Conservation (phyloP, 2,888 invertebrate genomes). For the Melanophora roralis region DNA sequence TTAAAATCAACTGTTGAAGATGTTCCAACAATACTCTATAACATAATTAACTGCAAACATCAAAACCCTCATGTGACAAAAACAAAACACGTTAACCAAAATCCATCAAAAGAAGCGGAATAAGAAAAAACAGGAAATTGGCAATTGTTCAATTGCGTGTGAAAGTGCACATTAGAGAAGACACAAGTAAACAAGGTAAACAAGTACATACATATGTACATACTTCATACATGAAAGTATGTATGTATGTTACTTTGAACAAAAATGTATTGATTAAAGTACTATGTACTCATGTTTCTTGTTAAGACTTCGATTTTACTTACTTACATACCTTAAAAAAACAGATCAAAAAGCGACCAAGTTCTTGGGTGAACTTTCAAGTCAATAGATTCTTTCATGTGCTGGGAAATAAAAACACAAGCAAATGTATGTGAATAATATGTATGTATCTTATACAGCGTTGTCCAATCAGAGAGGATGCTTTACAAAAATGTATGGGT, state of each 20-base stretch:
- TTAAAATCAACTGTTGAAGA: too few relatives aligned
- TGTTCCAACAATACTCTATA: too few relatives aligned
- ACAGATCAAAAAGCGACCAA: not conserved
- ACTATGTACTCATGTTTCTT: slow-evolving; percentile 17
- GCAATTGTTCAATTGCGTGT: slow-evolving; percentile 59
- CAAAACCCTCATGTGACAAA: slow-evolving; percentile 23
- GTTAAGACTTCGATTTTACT: slow-evolving; percentile 9
- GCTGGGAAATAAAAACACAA: not conserved
- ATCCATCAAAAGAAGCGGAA: slow-evolving; percentile 18
- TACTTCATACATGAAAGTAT: not conserved
- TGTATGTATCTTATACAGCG: too few relatives aligned
- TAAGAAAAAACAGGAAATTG: slow-evolving; percentile 50
- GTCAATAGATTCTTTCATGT: slow-evolving; percentile 13
- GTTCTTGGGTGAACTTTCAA: slow-evolving; percentile 12
- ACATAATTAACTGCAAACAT: too few relatives aligned
- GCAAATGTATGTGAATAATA: too few relatives aligned
- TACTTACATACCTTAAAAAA: not conserved
- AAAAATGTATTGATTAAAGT: too few relatives aligned
- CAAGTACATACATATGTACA: slow-evolving; percentile 7
- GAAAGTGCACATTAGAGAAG: slow-evolving; percentile 51
- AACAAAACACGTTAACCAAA: not conserved
- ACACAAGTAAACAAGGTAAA: slow-evolving; percentile 18
- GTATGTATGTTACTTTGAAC: too few relatives aligned
- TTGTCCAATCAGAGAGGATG: too few relatives aligned
- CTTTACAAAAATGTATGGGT: too few relatives aligned